Base-by-base conservation (phyloP, 2,113 vertebrate species). In the Centropus unirufus region DNA sequence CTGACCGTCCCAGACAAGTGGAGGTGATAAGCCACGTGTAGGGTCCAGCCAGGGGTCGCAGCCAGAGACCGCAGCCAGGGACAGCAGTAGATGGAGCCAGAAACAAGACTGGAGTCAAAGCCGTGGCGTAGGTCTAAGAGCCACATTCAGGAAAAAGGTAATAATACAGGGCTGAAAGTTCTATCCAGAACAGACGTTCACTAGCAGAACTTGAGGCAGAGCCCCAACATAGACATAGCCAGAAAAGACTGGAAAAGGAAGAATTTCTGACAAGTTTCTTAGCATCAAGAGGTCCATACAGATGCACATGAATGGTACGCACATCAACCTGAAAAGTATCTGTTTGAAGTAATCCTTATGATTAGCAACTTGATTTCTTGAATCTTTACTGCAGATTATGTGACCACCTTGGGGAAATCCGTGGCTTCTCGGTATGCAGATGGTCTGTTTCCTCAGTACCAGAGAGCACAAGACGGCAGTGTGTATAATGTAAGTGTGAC, bases 341-440 rank as follows among this genome's bases (percentile, higher is more conserved):
- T 58, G 17, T 83, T 87, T 85, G 62, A 88, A 95, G 89, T 80
- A 80, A 90, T 82, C 59, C 26, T 29, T 55, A 90, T 46, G 69
- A 83, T 59, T 70, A 64, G 24, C 77, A 75, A 59, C 64, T 83
- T 55, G 23, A 66, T 40, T 14, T 23, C 94, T 95, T 96, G 85
- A 81, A 94, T 89, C 46, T 85, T 95, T 90, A 74, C 93, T 93
- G 18, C 95, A 98, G 98, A 98, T 93, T 98, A 98, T 87, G 97
- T 98, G 72, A 75, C 91, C 62, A 94, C 97, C 49, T 93, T 99
- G 95, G 95, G 98, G 76, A 98, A 97, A 96, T 82, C 49, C 30
- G 98, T 99, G 90, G 97, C 98, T 91, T 98, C 98, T 83, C 98
- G 97, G 8, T 99, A 98, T 40, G 98, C 97, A 8, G 94, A 97